phyloP scores from a whole-genome alignment of 2,113 vertebrate species.

The Puffinus mauretanicus region DNA sequence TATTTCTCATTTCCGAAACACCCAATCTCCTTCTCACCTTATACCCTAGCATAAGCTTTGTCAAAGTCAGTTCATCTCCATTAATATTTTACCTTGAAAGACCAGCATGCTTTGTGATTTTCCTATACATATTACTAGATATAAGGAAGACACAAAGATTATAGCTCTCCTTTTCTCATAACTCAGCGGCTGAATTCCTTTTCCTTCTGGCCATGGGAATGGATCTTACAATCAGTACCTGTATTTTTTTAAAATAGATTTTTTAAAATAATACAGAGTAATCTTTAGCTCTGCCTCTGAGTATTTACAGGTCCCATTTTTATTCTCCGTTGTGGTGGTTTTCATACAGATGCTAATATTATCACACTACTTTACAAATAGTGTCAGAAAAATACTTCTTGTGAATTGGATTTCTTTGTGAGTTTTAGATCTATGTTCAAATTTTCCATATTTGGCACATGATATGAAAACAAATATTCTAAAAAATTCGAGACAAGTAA shows the following conservation, averaged over 20 bases:
- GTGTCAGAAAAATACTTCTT: not conserved
- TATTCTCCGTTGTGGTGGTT: fast-evolving
- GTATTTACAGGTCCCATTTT: not conserved
- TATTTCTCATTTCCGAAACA: not conserved
- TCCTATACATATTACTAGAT: not conserved
- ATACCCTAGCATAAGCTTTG: not conserved
- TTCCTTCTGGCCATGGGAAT: not conserved
- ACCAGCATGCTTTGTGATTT: not conserved
- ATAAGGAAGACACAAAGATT: not conserved
- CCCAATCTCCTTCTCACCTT: not conserved
- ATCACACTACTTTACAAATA: not conserved
- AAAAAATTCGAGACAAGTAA: not conserved
- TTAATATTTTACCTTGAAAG: not conserved
- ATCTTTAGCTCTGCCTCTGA: not conserved
- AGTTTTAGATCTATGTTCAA: not conserved
- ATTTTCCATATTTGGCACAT: not conserved
- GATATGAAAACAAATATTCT: not conserved
- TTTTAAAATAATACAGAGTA: not conserved
- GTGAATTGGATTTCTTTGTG: not conserved
- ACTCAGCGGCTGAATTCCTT: not conserved
- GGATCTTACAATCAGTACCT: not conserved
- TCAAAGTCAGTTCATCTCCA: not conserved
- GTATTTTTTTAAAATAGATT: not conserved
- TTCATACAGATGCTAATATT: not conserved
- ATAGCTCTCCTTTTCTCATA: not conserved